These are phyloP conservation scores for Zapornia atra DNA, from an alignment of 2,113 vertebrate genomes.

Conservation along the genomic window DNA sequence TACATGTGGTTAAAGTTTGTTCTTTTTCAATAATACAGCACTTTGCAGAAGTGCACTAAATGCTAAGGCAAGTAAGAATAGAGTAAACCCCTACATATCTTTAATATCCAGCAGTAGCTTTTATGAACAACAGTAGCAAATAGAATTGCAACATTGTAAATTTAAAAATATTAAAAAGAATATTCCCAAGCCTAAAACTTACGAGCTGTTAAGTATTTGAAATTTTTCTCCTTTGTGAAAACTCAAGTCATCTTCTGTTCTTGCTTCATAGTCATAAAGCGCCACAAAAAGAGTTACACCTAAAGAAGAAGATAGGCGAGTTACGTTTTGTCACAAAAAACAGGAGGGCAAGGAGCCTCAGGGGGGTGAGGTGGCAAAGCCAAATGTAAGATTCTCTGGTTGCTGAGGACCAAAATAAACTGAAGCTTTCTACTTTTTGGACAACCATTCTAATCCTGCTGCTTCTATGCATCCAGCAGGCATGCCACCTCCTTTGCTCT, in stretches of 20 bases:
- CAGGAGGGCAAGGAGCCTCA: neutral
- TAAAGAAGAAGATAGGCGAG: slow-evolving; percentile 58
- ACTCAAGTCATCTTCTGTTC: slow-evolving; percentile 96
- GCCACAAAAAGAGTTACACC: slow-evolving; percentile 98
- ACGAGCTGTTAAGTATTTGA: slow-evolving; percentile 99
- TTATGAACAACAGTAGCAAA: neutral
- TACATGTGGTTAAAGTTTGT: neutral
- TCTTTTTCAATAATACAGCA: neutral
- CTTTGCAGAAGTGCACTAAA: neutral
- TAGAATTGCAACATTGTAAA: neutral
- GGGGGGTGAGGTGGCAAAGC: neutral
- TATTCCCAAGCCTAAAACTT: slow-evolving; percentile 73
- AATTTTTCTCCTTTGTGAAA: slow-evolving; percentile 98
- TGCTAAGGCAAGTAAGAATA: neutral
- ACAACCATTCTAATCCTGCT: neutral
- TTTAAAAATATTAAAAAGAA: neutral
- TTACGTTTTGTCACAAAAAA: neutral
- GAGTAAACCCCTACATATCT: neutral
- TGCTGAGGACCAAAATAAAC: neutral
- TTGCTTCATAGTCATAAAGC: slow-evolving; percentile 96
- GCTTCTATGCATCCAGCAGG: neutral
- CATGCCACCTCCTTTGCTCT: neutral
- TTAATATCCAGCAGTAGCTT: neutral
- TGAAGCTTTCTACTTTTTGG: neutral
- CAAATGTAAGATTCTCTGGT: neutral